phyloP scores from a whole-genome alignment of 64 coral and sea anemone species.

The Pocillopora damicornis region DNA sequence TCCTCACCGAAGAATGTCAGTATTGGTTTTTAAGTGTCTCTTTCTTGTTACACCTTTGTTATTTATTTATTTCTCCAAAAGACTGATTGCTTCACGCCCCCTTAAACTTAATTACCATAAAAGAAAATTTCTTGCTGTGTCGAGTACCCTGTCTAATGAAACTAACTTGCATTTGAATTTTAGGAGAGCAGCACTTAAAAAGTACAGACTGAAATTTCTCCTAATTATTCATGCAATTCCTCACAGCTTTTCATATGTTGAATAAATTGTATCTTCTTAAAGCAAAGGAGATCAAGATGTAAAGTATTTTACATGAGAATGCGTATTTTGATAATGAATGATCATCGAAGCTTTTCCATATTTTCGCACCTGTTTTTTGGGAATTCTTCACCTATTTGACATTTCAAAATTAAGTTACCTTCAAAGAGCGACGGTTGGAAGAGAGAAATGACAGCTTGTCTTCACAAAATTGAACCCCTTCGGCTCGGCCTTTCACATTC shows the following conservation, averaged over 20 bases:
- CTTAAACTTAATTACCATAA: neutral
- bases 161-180: neutral
- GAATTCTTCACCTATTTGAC: constrained; percentile 2
- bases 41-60: neutral
- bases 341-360: neutral
- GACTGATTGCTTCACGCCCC: neutral
- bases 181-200: neutral
- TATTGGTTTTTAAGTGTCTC: neutral
- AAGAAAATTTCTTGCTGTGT: neutral
- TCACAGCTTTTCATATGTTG: too few relatives aligned
- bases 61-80: neutral
- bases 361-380: neutral
- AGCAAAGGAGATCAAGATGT: too few relatives aligned
- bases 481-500: neutral
- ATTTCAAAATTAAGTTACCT: constrained; percentile 3
- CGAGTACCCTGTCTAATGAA: neutral
- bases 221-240: too few relatives aligned
- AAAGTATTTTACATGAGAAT: neutral
- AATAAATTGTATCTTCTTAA: too few relatives aligned
- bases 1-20: neutral
- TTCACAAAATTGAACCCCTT: neutral
- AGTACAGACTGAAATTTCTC: neutral
- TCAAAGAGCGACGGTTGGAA: constrained; percentile 10
- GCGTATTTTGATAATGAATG: neutral
- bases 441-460: constrained; percentile 23